Evolutionary conservation across 2,113 vertebrate species (phyloP).

Genomic region (Callipepla californica): DNA sequence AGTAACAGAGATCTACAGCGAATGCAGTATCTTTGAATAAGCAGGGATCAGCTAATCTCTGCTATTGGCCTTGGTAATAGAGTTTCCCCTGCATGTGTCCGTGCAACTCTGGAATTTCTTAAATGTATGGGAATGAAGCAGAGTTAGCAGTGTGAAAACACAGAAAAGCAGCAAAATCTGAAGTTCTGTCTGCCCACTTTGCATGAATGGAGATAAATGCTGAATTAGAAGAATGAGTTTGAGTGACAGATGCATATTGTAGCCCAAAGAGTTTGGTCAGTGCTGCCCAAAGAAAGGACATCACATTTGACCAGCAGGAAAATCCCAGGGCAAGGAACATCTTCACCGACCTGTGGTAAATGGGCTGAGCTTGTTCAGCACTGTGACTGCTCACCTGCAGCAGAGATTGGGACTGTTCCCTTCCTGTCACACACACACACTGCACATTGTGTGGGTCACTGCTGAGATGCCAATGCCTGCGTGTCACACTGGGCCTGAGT

Average conservation of each 20-base stretch:
- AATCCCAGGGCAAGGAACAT: not conserved
- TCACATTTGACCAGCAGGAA: not conserved
- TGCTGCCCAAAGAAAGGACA: not conserved
- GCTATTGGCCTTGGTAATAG: not conserved
- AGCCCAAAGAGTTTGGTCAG: not conserved
- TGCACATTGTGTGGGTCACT: not conserved
- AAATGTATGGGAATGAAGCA: not conserved
- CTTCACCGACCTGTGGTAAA: not conserved
- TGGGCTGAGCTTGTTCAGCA: not conserved
- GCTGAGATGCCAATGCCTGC: fast-evolving
- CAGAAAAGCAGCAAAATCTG: not conserved
- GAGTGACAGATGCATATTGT: not conserved
- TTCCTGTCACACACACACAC: not conserved
- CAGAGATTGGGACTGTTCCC: not conserved
- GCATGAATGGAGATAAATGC: not conserved
- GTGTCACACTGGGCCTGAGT: not conserved
- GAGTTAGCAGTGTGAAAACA: not conserved
- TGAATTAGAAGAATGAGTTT: not conserved
- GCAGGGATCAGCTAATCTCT: not conserved
- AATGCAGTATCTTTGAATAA: not conserved
- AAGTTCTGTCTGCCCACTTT: not conserved
- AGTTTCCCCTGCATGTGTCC: fast-evolving
- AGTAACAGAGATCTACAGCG: not conserved
- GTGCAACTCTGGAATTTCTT: not conserved
- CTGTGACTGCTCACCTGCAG: fast-evolving